phyloP scores from a whole-genome alignment of 2,888 invertebrate genomes.

The Drosophila emarginata region DNA sequence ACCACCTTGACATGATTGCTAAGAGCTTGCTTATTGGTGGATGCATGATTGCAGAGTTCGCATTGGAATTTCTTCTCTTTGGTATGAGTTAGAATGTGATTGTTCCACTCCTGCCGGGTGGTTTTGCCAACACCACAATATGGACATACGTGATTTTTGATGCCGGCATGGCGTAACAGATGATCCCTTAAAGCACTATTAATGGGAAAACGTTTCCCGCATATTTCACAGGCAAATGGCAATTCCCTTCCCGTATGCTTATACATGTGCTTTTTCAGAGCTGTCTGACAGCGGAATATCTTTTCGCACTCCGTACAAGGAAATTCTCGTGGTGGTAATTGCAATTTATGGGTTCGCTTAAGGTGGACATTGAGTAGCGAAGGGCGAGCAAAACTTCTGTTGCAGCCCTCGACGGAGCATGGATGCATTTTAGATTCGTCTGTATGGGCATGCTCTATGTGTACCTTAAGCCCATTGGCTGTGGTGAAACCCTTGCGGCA shows the following conservation, averaged over 20 bases:
- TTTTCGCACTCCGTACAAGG: conserved; percentile 79
- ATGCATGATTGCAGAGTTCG: conserved; percentile 77
- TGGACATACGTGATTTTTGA: conserved; percentile 80
- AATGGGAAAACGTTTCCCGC: conserved; percentile 78
- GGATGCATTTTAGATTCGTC: conserved; percentile 70
- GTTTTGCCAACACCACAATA: conserved; percentile 81
- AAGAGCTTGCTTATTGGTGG: conserved; percentile 79
- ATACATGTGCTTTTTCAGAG: conserved; percentile 80
- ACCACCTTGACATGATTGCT: conserved; percentile 79
- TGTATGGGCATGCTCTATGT: conserved; percentile 75
- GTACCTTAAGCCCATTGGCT: conserved; percentile 69
- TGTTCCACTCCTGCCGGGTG: conserved; percentile 79
- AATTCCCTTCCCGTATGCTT: conserved; percentile 79
- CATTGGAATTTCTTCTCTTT: conserved; percentile 79
- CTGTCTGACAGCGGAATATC: conserved; percentile 79
- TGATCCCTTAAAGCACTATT: conserved; percentile 80
- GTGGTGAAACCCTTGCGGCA: conserved; percentile 78
- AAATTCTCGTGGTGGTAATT: conserved; percentile 64
- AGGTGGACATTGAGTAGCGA: conserved; percentile 76
- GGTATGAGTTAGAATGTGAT: conserved; percentile 80
- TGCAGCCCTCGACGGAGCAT: conserved; percentile 77
- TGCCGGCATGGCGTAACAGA: conserved; percentile 79
- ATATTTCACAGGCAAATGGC: conserved; percentile 79
- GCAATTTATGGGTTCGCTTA: conserved; percentile 69
- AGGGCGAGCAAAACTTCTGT: conserved; percentile 68